A percentile compares a stretch with the other conserved stretches of the same genome.
phyloP scores from a whole-genome alignment of 2,888 invertebrate species.

The Yponomeuta sedellus region DNA sequence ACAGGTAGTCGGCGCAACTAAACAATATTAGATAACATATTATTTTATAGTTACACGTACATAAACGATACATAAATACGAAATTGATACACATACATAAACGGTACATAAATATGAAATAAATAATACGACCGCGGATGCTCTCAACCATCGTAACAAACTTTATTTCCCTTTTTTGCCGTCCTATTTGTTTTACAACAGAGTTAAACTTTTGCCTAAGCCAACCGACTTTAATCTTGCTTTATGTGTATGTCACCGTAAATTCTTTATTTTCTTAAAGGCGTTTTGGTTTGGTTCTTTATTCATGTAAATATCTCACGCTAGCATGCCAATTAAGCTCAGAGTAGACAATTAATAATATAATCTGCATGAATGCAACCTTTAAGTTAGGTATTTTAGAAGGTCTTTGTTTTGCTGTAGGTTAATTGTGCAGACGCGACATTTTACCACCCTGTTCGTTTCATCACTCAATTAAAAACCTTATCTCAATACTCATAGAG shows the following conservation, averaged over 20 bases:
- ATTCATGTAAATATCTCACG: conserved; percentile 1
- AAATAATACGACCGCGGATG: too few species aligned
- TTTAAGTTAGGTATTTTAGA: neutral
- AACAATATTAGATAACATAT: too few species aligned
- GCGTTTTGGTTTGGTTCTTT: conserved; percentile 1
- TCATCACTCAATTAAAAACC: neutral
- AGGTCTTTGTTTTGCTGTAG: conserved; percentile 6
- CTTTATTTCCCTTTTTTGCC: too few species aligned
- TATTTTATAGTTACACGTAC: too few species aligned
- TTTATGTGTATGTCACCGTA: neutral
- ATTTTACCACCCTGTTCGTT: conserved; percentile 23
- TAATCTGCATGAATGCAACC: conserved; percentile 2
- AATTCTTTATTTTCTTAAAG: neutral
- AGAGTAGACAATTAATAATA: conserved; percentile 10
- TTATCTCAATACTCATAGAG: neutral
- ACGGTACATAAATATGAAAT: too few species aligned
- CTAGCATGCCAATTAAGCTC: conserved; percentile 7
- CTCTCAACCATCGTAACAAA: too few species aligned
- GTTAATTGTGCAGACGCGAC: conserved; percentile 23
- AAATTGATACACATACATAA: too few species aligned
- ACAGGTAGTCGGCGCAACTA: too few species aligned
- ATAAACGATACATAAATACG: too few species aligned
- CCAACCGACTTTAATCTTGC: neutral
- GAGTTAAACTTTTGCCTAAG: too few species aligned
- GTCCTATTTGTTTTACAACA: too few species aligned